Evolutionary conservation across 2,888 invertebrate genomes (phyloP).

Genomic region (Vanessa cardui): DNA sequence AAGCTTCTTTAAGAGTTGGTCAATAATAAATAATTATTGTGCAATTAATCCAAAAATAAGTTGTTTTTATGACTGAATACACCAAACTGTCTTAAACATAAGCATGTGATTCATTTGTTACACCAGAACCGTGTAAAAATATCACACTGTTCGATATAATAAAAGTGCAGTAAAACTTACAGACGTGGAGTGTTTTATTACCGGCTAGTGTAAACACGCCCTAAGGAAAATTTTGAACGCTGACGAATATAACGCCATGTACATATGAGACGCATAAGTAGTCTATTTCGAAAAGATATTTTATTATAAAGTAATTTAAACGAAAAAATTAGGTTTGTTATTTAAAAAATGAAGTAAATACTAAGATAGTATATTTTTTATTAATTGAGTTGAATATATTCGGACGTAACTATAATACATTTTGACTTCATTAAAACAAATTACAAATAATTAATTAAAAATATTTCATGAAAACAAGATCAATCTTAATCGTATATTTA

Average conservation of each 20-base stretch:
- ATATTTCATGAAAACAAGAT: no score
- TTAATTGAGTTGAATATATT: no score
- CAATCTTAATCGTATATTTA: no score
- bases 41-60: no score
- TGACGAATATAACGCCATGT: background rate
- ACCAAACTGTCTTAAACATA: conserved; percentile 1
- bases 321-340: no score
- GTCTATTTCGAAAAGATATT: background rate
- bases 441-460: no score
- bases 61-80: background rate
- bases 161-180: conserved; percentile 33
- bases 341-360: no score
- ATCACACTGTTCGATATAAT: conserved; percentile 21
- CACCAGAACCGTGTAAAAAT: conserved; percentile 30
- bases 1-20: no score
- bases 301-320: background rate
- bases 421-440: no score
- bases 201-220: conserved; percentile 29
- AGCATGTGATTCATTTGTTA: conserved; percentile 25
- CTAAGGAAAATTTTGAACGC: conserved; percentile 16
- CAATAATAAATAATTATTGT: conserved; percentile 12
- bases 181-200: conserved; percentile 34
- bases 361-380: no score
- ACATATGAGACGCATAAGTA: background rate
- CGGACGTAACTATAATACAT: no score